These are phyloP conservation scores for Anolis sagrei DNA, from an alignment of 2,113 vertebrate species.

Conservation along the genomic window DNA sequence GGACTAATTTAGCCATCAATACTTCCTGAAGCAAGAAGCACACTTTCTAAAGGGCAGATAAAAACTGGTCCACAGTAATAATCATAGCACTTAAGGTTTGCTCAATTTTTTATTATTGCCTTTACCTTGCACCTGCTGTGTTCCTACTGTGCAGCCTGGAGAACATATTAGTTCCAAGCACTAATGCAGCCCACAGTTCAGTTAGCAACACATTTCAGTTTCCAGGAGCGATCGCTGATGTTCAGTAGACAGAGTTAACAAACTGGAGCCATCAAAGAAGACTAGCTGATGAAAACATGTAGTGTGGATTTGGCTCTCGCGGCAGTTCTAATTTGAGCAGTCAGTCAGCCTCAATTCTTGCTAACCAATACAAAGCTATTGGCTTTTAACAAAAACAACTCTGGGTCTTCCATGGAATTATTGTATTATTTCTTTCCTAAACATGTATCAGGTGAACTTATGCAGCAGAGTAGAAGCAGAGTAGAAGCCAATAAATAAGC, in stretches of 20 bases:
- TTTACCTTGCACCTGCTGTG: conserved; percentile 74
- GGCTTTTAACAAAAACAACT: neutral
- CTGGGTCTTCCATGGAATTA: neutral
- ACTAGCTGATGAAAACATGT: conserved; percentile 42
- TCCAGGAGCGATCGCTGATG: conserved; percentile 43
- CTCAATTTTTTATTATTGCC: conserved; percentile 80
- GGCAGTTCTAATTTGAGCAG: neutral
- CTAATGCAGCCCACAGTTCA: conserved; percentile 54
- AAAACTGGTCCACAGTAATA: conserved; percentile 71
- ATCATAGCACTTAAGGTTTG: conserved; percentile 72
- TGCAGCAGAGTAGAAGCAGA: neutral
- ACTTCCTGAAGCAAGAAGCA: conserved; percentile 64
- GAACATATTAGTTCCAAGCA: conserved; percentile 70
- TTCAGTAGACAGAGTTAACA: conserved; percentile 68
- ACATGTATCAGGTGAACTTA: neutral
- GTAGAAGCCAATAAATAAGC: neutral
- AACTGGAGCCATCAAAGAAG: conserved; percentile 48
- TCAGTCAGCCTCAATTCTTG: neutral
- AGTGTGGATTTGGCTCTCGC: neutral
- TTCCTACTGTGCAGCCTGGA: conserved; percentile 65
- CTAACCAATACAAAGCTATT: neutral
- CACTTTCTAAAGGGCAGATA: conserved; percentile 63
- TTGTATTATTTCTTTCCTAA: neutral
- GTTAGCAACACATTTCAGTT: conserved; percentile 69
- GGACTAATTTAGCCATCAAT: conserved; percentile 62